Conservation (phyloP, 2,888 invertebrate species). For the Leptopilina syphax region DNA sequence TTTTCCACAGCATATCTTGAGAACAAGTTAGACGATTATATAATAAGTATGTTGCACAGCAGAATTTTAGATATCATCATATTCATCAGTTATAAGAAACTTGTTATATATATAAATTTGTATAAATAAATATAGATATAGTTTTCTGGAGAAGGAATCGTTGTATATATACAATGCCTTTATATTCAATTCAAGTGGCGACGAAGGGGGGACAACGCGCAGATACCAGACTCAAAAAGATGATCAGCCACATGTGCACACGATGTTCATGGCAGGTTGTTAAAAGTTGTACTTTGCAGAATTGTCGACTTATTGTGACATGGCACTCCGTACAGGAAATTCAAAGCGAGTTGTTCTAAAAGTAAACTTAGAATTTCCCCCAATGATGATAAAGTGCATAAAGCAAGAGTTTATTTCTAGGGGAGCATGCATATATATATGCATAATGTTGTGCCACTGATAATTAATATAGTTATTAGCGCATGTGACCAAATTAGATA, state of each 20-base stretch:
- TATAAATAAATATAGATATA: too few species aligned
- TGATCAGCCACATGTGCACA: constrained; percentile 29
- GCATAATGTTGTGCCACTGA: neutral
- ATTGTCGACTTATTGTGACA: constrained; percentile 22
- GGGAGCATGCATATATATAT: neutral
- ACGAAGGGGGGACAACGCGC: constrained; percentile 49
- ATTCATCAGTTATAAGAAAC: too few species aligned
- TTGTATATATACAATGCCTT: constrained; percentile 27
- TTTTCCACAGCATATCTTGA: neutral
- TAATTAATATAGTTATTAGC: constrained; percentile 8
- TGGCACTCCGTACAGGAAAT: constrained; percentile 24
- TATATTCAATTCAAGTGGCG: constrained; percentile 55
- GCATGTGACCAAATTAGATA: neutral
- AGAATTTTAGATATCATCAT: too few species aligned
- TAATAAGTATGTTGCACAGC: neutral
- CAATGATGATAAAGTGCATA: constrained; percentile 30
- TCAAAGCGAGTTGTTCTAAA: constrained; percentile 32
- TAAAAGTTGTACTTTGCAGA: constrained; percentile 36
- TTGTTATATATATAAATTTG: too few species aligned
- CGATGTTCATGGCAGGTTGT: constrained; percentile 27
- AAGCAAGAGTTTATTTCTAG: constrained; percentile 32
- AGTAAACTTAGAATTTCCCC: constrained; percentile 25
- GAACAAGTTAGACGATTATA: neutral
- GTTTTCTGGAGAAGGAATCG: constrained; percentile 21
- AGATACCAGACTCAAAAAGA: constrained; percentile 39